Conservation (phyloP, 2,888 invertebrate genomes). For the Notodonta ziczac region DNA sequence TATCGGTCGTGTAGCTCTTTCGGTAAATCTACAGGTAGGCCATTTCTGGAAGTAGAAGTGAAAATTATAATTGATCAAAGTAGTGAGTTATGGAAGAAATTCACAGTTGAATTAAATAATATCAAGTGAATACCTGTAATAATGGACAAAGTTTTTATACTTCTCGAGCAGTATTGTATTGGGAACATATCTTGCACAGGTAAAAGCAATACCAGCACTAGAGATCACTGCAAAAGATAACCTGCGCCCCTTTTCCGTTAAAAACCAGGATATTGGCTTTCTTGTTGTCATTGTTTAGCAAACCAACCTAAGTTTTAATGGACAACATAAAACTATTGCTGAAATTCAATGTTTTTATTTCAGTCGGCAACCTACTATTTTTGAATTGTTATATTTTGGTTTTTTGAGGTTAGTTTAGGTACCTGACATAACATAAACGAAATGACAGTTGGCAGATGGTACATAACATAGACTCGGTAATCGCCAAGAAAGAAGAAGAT, state of each 20-base stretch:
- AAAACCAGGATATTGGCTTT: conserved; percentile 78
- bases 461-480: too few relatives aligned
- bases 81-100: not conserved
- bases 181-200: conserved; percentile 83
- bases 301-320: not conserved
- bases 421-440: too few relatives aligned
- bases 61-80: not conserved
- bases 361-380: too few relatives aligned
- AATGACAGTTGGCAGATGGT: too few relatives aligned
- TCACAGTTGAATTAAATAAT: not conserved
- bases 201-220: conserved; percentile 71
- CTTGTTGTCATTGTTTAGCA: conserved; percentile 53
- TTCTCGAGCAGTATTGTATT: conserved; percentile 86
- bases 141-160: conserved; percentile 86
- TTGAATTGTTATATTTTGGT: too few relatives aligned
- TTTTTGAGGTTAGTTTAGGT: too few relatives aligned
- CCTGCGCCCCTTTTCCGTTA: conserved; percentile 81
- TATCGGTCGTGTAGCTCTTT: conserved; percentile 77
- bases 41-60: conserved; percentile 78
- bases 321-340: too few relatives aligned
- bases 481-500: too few relatives aligned
- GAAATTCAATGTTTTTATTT: not conserved
- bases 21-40: conserved; percentile 83
- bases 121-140: conserved; percentile 80
- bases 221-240: conserved; percentile 78